Evolutionary conservation across 2,888 invertebrate species (phyloP), one percentile per base, ranked within the genome.

Genomic region (Tromatobia lineatoria): DNA sequence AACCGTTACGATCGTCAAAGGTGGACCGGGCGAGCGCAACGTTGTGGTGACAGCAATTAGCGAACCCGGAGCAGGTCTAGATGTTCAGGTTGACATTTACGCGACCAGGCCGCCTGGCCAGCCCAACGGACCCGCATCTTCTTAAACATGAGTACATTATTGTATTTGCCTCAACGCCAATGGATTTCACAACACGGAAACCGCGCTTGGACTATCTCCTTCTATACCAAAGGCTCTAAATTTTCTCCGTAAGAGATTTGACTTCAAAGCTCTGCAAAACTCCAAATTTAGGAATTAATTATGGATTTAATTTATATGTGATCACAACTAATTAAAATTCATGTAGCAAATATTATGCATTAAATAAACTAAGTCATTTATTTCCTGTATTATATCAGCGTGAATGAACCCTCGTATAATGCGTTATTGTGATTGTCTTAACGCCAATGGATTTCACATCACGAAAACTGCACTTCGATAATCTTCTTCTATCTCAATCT

Each of bases 51-150:
- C 61, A 1, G 87, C 80, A 20, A 10, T 80, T 50, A 87, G 89
- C 66, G 29, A n/a, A 52, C 54, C 42, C 0, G 85, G 87, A 6
- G 15, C 67, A 50, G 88, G 84, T 29, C 1, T 91, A 0, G 4
- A 57, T 18, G 29, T 88, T 25, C 79, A 69, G 15, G 80, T 90
- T 11, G 74, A 86, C 11, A 86, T 88, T 71, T 88, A 82, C 61
- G 89, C 86, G 52, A 59, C 34, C 20, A n/a, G 38, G 6, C 66
- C 76, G 8, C 47, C 66, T 2, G 66, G 13, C 4, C 42, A 38
- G n/a, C 64, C 10, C 47, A 38, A 70, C 18, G 66, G 11, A 81
- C 45, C 81, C 34, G 47, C 52, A 34, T 59, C 77, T 29, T 18
- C 71, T 57, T 84, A 75, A 78, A 71, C 7, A 59, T 66, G 34